Evolutionary conservation across 2,888 invertebrate species (phyloP).

Genomic region (Cephus nigrinus): DNA sequence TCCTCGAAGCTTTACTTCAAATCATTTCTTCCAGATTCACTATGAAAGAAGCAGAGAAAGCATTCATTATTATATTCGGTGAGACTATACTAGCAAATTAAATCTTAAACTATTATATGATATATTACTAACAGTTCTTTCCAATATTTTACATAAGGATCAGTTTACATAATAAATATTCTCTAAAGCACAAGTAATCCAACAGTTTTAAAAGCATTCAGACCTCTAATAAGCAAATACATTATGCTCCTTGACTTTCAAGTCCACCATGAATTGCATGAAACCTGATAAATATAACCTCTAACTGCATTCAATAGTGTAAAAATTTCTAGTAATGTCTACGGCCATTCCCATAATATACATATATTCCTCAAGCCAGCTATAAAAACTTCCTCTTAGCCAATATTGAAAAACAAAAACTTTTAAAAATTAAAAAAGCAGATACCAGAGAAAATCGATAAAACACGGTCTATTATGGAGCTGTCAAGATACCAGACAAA

Average conservation of each 20-base stretch:
- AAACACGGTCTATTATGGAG: slow-evolving; percentile 19
- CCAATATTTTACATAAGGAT: neutral
- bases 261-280: neutral
- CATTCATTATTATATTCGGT: neutral
- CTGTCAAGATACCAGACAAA: slow-evolving; percentile 27
- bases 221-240: neutral
- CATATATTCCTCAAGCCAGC: neutral
- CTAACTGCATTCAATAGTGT: slow-evolving; percentile 1
- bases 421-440: neutral
- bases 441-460: slow-evolving; percentile 16
- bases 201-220: neutral
- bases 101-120: neutral
- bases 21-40: neutral
- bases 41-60: neutral
- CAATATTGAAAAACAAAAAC: neutral
- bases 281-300: slow-evolving; percentile 26
- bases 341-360: neutral
- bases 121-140: neutral
- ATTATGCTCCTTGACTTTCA: neutral
- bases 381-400: neutral
- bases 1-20: neutral
- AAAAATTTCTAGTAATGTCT: neutral
- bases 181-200: neutral
- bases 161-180: neutral
- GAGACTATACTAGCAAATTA: neutral